These are phyloP conservation scores for Grammatotria lemairii DNA, from an alignment of 2,113 vertebrate species.

Conservation along the genomic window DNA sequence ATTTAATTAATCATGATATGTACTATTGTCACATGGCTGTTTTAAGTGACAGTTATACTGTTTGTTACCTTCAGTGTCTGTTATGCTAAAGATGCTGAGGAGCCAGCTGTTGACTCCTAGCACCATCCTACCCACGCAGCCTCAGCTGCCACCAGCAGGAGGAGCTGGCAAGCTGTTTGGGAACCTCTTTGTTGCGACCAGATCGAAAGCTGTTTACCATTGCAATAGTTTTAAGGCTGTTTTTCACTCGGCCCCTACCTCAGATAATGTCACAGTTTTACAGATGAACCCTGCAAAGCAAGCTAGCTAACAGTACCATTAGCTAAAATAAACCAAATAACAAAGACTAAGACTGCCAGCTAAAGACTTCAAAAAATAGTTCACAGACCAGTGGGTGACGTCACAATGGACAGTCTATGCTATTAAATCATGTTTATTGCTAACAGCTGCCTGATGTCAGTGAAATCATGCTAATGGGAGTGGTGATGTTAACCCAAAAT, in stretches of 20 bases:
- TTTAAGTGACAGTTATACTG: background rate
- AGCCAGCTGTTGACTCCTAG: background rate
- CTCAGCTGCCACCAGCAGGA: background rate
- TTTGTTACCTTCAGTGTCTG: background rate
- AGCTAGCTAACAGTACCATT: background rate
- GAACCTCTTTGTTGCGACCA: background rate
- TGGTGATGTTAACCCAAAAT: background rate
- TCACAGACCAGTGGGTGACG: background rate
- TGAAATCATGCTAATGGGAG: background rate
- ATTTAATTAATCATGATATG: background rate
- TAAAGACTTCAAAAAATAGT: background rate
- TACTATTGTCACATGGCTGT: background rate
- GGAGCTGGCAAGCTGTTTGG: background rate
- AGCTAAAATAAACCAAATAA: background rate
- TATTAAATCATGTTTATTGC: background rate
- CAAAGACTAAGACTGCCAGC: background rate
- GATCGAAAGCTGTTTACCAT: background rate
- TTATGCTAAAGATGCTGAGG: background rate
- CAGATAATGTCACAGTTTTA: background rate
- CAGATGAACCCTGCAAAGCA: background rate
- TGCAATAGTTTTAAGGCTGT: background rate
- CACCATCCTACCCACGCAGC: background rate
- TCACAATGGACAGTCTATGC: background rate
- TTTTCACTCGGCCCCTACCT: background rate
- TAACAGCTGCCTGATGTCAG: background rate